Conservation (phyloP, 2,888 invertebrate species). For the Leptinotarsa peninsularis region DNA sequence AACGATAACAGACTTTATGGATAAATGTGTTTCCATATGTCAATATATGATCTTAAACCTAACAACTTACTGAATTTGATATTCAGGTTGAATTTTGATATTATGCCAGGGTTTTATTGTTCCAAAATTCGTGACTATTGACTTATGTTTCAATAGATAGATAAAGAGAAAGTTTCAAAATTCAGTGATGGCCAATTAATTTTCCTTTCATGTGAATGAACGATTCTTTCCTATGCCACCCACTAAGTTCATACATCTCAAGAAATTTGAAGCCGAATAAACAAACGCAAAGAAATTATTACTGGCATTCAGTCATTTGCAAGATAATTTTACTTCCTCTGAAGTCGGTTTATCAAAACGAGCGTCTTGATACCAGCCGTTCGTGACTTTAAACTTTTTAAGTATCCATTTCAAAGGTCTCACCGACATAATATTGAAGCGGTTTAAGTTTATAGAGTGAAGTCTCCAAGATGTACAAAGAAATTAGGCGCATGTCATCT, state of each 20-base stretch:
- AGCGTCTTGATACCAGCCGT: slow-evolving; percentile 50
- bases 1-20: too few relatives aligned
- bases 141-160: too few relatives aligned
- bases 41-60: too few relatives aligned
- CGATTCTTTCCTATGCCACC: not conserved
- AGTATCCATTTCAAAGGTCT: slow-evolving; percentile 54
- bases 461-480: slow-evolving; percentile 23
- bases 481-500: not conserved
- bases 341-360: slow-evolving; percentile 37
- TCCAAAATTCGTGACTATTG: too few relatives aligned
- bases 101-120: too few relatives aligned
- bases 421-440: slow-evolving; percentile 44
- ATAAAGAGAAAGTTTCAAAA: too few relatives aligned
- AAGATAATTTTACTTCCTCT: slow-evolving; percentile 23
- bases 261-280: slow-evolving; percentile 5
- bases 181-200: too few relatives aligned
- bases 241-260: not conserved
- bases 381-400: slow-evolving; percentile 46
- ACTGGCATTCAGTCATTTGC: slow-evolving; percentile 38
- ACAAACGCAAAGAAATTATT: slow-evolving; percentile 30
- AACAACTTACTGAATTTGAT: too few relatives aligned
- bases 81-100: too few relatives aligned
- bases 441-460: slow-evolving; percentile 16
- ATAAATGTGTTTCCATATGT: too few relatives aligned
- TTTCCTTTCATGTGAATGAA: too few relatives aligned